Conservation (phyloP, 2,888 invertebrate genomes). For the Teinopalpus imperialis region DNA sequence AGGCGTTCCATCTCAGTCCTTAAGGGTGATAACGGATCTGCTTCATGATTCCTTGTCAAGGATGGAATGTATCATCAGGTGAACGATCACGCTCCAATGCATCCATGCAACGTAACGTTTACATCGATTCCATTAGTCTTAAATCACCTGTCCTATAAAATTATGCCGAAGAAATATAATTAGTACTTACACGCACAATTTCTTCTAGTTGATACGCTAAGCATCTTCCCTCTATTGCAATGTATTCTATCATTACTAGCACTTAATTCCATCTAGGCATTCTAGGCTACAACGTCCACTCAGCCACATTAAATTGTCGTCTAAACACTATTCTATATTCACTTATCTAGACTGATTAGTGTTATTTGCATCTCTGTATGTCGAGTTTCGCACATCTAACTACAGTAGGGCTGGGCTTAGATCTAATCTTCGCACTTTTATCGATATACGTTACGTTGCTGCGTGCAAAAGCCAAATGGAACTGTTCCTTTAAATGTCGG, state of each 20-base stretch:
- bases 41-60: no score
- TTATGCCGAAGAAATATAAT: no score
- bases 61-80: no score
- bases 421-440: neutral
- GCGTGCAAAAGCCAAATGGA: no score
- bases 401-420: neutral
- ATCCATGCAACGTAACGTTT: no score
- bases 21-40: no score
- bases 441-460: no score
- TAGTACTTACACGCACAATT: neutral
- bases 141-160: no score
- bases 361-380: conserved; percentile 40
- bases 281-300: conserved; percentile 18
- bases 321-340: conserved; percentile 49
- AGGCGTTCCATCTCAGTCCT: no score
- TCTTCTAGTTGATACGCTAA: conserved; percentile 1
- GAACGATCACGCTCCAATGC: no score
- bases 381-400: conserved; percentile 12
- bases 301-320: conserved; percentile 38
- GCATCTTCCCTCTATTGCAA: neutral
- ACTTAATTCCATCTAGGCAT: conserved; percentile 1
- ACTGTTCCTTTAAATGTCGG: neutral
- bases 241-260: conserved; percentile 12
- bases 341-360: conserved; percentile 48
- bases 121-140: no score